Conservation (phyloP, 1,140 invertebrate genomes). For the Pseudomyrmex cubaensis region DNA sequence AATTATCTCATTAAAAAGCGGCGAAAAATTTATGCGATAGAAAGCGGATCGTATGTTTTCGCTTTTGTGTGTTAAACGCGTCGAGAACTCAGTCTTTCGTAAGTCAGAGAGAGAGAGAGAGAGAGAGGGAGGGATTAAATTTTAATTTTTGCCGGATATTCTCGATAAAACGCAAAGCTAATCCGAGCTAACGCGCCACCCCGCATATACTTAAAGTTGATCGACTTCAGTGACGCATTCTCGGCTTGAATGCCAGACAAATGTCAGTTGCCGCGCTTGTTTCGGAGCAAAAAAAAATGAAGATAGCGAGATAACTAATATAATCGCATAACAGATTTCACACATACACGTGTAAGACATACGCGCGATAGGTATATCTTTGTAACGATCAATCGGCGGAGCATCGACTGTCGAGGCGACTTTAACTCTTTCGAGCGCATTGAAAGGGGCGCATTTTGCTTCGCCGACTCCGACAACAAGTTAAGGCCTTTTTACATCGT, state of each 20-base stretch:
- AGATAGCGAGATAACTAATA: conserved; percentile 45
- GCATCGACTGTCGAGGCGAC: conserved; percentile 34
- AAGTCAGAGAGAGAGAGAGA: not conserved
- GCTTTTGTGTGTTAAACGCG: too few species aligned
- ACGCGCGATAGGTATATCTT: not conserved
- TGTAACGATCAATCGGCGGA: conserved; percentile 47
- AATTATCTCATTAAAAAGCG: too few species aligned
- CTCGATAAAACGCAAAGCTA: conserved; percentile 16
- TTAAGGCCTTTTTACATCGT: too few species aligned
- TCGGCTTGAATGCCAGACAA: conserved; percentile 52
- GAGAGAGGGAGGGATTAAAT: conserved; percentile 12
- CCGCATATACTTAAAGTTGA: conserved; percentile 37
- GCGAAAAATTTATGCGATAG: too few species aligned
- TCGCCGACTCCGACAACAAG: too few species aligned
- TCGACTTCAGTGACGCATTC: conserved; percentile 52
- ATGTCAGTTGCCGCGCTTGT: conserved; percentile 59
- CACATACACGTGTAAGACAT: not conserved
- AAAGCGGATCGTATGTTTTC: not conserved
- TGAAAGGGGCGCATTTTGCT: not conserved
- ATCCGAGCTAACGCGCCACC: conserved; percentile 30
- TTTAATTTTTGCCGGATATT: conserved; percentile 14
- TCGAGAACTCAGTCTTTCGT: too few species aligned
- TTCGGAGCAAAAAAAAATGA: conserved; percentile 31
- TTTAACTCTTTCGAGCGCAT: not conserved
- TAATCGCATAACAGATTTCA: conserved; percentile 38